phyloP scores from a whole-genome alignment of 2,888 invertebrate species.

The Lycocerus yunnanus region DNA sequence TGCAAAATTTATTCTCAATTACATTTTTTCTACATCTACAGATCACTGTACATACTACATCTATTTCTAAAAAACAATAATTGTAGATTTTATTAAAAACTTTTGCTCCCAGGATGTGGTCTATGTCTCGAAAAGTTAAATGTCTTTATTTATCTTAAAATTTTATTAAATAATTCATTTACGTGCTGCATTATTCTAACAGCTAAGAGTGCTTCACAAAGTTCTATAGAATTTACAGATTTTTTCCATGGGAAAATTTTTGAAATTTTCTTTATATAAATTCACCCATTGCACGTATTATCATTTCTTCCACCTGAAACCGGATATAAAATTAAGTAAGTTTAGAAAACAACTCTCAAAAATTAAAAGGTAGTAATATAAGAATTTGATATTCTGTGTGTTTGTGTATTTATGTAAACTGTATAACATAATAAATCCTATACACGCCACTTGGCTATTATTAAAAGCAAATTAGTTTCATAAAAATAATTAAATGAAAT shows the following conservation, averaged over 20 bases:
- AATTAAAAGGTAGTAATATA: too few species aligned
- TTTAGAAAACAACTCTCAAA: too few species aligned
- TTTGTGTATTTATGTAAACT: too few species aligned
- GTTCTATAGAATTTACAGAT: neutral
- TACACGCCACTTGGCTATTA: neutral
- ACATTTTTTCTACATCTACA: too few species aligned
- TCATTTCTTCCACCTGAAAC: constrained; percentile 6
- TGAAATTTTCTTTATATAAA: neutral
- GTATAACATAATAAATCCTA: too few species aligned
- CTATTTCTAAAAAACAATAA: too few species aligned
- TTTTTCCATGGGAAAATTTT: neutral
- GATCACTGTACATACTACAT: too few species aligned
- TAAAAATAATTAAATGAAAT: too few species aligned
- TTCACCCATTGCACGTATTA: neutral
- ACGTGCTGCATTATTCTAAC: too few species aligned
- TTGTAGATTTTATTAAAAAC: too few species aligned
- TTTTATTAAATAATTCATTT: neutral
- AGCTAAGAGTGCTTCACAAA: neutral
- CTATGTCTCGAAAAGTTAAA: neutral
- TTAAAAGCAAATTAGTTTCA: neutral
- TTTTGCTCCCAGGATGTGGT: neutral
- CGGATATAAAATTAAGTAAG: neutral
- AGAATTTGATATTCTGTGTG: too few species aligned
- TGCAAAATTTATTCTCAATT: neutral
- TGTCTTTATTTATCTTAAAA: neutral